Evolutionary conservation across 2,888 invertebrate genomes (phyloP).

Genomic region (Acanthosepion esculentum): DNA sequence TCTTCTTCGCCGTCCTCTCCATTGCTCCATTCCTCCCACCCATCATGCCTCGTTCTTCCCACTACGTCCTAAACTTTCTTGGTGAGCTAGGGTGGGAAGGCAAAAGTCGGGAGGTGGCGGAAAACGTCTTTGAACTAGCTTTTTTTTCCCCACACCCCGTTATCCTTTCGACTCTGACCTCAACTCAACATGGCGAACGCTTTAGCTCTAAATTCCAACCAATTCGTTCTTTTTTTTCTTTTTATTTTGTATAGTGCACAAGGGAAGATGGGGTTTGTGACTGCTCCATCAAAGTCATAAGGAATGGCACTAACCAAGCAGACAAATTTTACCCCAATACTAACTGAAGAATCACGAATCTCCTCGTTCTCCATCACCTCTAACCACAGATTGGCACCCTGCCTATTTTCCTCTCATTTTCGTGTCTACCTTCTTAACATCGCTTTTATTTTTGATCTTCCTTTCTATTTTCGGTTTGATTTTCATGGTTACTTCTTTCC

Average conservation of each 20-base stretch:
- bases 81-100: neutral
- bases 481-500: neutral
- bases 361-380: neutral
- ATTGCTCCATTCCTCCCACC: neutral
- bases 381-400: neutral
- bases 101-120: neutral
- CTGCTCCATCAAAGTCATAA: neutral
- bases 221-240: neutral
- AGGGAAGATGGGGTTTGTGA: neutral
- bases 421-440: neutral
- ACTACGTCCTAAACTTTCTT: neutral
- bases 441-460: neutral
- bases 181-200: neutral
- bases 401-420: neutral
- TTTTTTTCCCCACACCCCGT: neutral
- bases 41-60: neutral
- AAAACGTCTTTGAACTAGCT: neutral
- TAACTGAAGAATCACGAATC: neutral
- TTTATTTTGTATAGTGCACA: neutral
- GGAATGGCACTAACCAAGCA: slow-evolving; percentile 5
- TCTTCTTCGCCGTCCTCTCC: neutral
- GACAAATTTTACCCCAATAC: neutral
- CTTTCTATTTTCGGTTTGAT: neutral
- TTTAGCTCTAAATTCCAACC: neutral
- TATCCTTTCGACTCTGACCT: neutral